Evolutionary conservation across 2,888 invertebrate species (phyloP).

Genomic region (Perizoma affinitatum): DNA sequence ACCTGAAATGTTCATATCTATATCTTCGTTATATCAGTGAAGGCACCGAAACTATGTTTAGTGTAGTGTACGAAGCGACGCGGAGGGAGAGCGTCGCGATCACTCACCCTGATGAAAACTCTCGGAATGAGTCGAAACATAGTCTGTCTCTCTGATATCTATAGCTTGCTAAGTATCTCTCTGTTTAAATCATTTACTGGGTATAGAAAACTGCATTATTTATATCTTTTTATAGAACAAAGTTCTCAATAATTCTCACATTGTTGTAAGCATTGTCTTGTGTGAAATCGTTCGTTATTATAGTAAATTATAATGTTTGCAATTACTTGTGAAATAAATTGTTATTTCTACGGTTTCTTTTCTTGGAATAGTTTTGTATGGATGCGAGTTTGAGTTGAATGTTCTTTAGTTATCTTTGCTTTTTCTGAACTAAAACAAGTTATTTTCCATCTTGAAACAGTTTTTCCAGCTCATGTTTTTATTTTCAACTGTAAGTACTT

Average conservation of each 20-base stretch:
- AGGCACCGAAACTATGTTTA: no score
- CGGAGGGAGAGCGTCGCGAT: no score
- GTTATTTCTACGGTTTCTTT: slow-evolving; percentile 13
- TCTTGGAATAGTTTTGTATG: neutral
- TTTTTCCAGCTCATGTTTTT: no score
- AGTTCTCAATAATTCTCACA: slow-evolving; percentile 32
- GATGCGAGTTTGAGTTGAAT: neutral
- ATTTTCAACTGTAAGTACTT: no score
- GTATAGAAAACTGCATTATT: slow-evolving; percentile 26
- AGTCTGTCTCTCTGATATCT: neutral
- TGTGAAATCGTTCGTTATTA: slow-evolving; percentile 30
- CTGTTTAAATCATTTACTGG: neutral
- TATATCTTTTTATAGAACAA: slow-evolving; percentile 22
- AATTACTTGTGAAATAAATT: slow-evolving; percentile 22
- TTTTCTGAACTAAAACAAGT: no score
- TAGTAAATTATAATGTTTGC: slow-evolving; percentile 19
- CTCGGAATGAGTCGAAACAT: neutral
- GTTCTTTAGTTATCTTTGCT: no score
- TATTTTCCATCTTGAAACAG: no score
- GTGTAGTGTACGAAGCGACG: no score
- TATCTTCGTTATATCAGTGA: no score
- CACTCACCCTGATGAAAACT: no score
- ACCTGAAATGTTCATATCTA: no score
- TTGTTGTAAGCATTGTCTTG: slow-evolving; percentile 32
- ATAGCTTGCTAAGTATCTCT: neutral